Percentiles rank a stretch among this genome's conserved stretches.
These are phyloP conservation scores for Carcina quercana DNA, from an alignment of 2,888 invertebrate genomes.

Conservation along the genomic window DNA sequence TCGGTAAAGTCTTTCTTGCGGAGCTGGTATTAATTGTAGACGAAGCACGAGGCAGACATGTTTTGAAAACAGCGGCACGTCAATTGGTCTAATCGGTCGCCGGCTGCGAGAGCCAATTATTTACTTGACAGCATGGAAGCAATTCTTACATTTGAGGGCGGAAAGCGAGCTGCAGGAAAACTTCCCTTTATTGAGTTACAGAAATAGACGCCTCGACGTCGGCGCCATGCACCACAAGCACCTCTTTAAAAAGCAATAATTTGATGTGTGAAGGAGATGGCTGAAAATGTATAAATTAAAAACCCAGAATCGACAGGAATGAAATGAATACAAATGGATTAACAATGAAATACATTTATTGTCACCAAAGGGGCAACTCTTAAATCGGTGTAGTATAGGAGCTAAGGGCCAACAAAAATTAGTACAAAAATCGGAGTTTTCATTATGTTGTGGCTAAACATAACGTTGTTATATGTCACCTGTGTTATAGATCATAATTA, in stretches of 20 bases:
- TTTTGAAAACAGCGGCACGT: constrained; percentile 69
- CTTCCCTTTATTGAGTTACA: constrained; percentile 65
- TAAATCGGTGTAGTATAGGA: constrained; percentile 10
- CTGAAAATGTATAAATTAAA: too few relatives aligned
- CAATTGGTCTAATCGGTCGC: constrained; percentile 69
- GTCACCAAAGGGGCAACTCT: constrained; percentile 9
- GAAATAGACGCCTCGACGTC: constrained; percentile 45
- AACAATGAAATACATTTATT: constrained; percentile 8
- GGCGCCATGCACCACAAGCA: constrained; percentile 19
- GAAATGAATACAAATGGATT: constrained; percentile 6
- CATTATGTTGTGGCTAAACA: neutral
- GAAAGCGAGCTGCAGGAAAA: constrained; percentile 66
- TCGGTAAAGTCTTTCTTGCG: too few relatives aligned
- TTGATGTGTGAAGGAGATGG: too few relatives aligned
- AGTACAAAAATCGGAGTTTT: neutral
- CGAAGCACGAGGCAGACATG: constrained; percentile 42
- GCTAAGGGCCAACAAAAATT: constrained; percentile 7
- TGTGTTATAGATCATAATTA: too few relatives aligned
- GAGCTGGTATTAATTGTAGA: too few relatives aligned
- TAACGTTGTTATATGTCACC: neutral
- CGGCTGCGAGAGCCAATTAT: constrained; percentile 70
- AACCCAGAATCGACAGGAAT: constrained; percentile 8
- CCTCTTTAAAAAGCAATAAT: too few relatives aligned
- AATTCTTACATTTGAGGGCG: constrained; percentile 72
- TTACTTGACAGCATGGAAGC: constrained; percentile 70